A percentile compares a stretch with the other conserved stretches of the same genome.
Conservation (phyloP, 2,888 invertebrate species). For the Theodoxus fluviatilis region DNA sequence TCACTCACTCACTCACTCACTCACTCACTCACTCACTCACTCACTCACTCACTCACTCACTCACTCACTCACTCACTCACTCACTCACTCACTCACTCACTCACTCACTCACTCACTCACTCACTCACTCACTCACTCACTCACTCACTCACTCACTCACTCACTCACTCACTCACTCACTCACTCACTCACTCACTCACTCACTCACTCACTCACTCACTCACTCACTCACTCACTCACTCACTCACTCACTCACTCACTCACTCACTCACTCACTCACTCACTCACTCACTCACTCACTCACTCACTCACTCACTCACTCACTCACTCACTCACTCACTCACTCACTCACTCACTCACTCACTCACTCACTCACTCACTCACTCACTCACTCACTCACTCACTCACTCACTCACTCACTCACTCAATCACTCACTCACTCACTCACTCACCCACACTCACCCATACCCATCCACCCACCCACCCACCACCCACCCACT, state of each 20-base stretch:
- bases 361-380: no score
- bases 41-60: not conserved
- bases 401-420: no score
- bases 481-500: no score
- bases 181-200: not conserved
- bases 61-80: not conserved
- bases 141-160: not conserved
- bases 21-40: not conserved
- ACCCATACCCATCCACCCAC: no score
- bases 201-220: not conserved
- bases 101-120: not conserved
- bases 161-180: conserved; percentile 1
- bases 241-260: not conserved
- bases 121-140: not conserved
- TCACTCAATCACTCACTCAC: no score
- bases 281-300: not conserved
- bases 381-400: no score
- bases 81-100: not conserved
- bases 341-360: not conserved
- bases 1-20: conserved; percentile 4
- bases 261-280: not conserved
- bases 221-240: not conserved
- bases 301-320: not conserved
- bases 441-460: no score
- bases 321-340: not conserved